Evolutionary conservation across 2,797 vertebrate species (phyloP).

Genomic region (Euphonia xanthogaster): DNA sequence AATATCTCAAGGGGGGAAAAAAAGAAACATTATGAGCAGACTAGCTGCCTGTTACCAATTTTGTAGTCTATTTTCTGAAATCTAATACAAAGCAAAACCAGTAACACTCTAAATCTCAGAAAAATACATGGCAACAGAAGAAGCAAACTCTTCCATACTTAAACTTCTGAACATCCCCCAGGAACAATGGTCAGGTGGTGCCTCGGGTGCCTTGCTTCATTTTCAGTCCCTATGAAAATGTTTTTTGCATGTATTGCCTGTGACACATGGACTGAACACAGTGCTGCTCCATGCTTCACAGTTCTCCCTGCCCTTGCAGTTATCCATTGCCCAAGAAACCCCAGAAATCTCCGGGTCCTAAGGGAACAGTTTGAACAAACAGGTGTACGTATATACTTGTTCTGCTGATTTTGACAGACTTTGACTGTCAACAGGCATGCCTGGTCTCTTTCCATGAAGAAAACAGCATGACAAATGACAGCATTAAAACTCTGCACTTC

Average conservation of each 20-base stretch:
- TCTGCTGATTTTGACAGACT: neutral
- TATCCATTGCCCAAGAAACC: neutral
- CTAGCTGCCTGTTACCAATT: neutral
- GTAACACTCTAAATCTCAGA: neutral
- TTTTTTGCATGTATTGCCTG: neutral
- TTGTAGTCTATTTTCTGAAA: neutral
- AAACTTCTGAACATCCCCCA: neutral
- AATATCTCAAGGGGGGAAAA: neutral
- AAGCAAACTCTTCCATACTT: neutral
- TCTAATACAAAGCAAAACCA: neutral
- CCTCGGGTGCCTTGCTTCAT: neutral
- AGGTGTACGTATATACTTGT: neutral
- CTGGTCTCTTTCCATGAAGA: neutral
- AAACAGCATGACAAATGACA: neutral
- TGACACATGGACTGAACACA: neutral
- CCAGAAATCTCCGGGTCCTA: neutral
- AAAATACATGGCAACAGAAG: neutral
- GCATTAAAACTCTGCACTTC: neutral
- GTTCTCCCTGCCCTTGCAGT: neutral
- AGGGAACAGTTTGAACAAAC: neutral
- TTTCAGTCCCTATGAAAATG: neutral
- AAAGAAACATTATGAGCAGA: neutral
- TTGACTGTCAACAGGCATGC: neutral
- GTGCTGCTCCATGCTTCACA: neutral
- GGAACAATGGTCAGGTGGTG: neutral